A percentile compares a stretch with the other conserved stretches of the same genome.
Evolutionary conservation across 2,888 invertebrate genomes (phyloP).

Genomic region (Metopia argyrocephala): DNA sequence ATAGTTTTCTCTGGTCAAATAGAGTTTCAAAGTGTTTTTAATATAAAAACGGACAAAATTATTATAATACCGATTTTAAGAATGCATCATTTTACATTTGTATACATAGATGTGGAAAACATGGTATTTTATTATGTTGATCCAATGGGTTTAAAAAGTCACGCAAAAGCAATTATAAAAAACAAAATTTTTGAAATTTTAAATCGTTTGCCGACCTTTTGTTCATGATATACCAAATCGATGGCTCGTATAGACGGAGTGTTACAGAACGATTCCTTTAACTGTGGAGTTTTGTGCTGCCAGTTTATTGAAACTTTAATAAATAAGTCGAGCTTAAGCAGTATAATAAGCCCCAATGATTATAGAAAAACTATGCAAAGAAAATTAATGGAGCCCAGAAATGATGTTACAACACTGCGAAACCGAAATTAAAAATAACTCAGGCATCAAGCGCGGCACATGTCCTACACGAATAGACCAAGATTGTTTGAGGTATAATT

Average conservation of each 20-base stretch:
- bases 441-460: not conserved
- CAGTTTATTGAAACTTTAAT: not conserved
- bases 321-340: not conserved
- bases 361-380: not conserved
- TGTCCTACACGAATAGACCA: not conserved
- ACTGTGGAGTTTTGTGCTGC: not conserved
- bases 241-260: not conserved
- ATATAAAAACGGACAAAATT: not conserved
- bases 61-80: not conserved
- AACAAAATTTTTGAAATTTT: not conserved
- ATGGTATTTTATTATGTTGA: not conserved
- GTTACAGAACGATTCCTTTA: not conserved
- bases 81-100: not conserved
- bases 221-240: not conserved
- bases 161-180: not conserved
- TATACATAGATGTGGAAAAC: not conserved
- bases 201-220: not conserved
- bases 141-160: not conserved
- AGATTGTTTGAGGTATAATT: not conserved
- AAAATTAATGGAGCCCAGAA: not conserved
- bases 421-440: not conserved
- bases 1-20: not conserved
- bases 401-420: not conserved
- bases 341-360: no score
- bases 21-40: not conserved